Percentiles rank a stretch among this genome's conserved stretches.
Conservation (phyloP, 2,888 invertebrate species). For the Dynastes hyllus region DNA sequence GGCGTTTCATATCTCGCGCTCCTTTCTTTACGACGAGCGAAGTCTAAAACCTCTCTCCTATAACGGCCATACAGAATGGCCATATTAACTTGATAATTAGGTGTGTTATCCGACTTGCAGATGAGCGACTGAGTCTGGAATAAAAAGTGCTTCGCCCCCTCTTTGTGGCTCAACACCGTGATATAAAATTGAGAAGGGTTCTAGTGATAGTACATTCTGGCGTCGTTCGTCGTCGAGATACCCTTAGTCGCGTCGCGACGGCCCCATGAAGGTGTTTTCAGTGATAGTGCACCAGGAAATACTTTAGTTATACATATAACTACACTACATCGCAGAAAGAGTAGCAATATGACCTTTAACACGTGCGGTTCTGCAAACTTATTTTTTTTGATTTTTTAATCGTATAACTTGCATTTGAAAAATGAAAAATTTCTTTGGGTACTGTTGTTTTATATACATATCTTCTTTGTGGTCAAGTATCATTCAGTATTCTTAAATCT, state of each 20-base stretch:
- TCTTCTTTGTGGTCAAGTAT: not conserved
- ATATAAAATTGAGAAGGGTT: conserved; percentile 72
- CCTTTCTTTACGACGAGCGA: conserved; percentile 71
- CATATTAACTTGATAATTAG: conserved; percentile 94
- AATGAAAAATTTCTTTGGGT: no score
- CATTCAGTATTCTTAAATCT: not conserved
- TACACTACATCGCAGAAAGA: not conserved
- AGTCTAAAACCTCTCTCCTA: conserved; percentile 73
- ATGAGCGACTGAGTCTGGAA: conserved; percentile 84
- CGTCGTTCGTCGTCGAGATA: conserved; percentile 65
- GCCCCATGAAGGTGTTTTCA: conserved; percentile 50
- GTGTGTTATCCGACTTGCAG: conserved; percentile 92
- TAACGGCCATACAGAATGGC: conserved; percentile 80
- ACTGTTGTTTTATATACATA: not conserved
- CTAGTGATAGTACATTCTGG: conserved; percentile 71
- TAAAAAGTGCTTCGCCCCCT: conserved; percentile 82
- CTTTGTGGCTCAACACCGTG: conserved; percentile 69
- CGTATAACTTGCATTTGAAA: no score
- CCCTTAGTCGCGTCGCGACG: conserved; percentile 62
- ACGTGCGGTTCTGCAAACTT: not conserved
- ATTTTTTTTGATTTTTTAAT: no score
- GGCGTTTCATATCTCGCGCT: conserved; percentile 62
- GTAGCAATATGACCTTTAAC: not conserved
- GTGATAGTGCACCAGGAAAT: conserved; percentile 51
- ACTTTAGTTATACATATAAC: not conserved